Evolutionary conservation across 1,140 invertebrate species (phyloP).

Genomic region (Ceratosolen solmsi): DNA sequence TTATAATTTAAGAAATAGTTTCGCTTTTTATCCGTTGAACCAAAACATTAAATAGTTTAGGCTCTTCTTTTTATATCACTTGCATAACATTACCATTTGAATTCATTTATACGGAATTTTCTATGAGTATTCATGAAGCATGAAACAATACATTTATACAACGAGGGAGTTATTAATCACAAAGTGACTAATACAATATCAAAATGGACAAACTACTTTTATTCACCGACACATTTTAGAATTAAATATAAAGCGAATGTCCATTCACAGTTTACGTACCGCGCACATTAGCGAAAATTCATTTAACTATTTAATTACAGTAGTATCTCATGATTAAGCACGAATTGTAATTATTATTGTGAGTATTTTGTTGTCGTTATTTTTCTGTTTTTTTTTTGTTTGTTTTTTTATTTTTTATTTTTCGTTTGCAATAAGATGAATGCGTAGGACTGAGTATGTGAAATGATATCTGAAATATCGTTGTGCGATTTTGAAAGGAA

Average conservation of each 20-base stretch:
- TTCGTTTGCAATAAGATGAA: neutral
- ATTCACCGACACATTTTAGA: neutral
- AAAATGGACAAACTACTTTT: neutral
- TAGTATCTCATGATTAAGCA: neutral
- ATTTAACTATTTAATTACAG: neutral
- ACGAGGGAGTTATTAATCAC: neutral
- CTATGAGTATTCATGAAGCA: neutral
- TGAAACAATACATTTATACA: neutral
- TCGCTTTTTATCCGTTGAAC: no score
- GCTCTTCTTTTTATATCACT: no score
- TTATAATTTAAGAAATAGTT: no score
- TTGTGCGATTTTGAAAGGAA: constrained; percentile 25
- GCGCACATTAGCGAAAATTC: neutral
- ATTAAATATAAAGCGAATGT: neutral
- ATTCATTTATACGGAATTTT: neutral
- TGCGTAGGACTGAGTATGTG: neutral
- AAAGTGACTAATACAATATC: neutral
- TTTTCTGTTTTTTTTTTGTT: no score
- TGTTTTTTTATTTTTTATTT: no score
- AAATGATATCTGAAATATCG: neutral
- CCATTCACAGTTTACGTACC: no score
- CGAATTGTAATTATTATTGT: neutral
- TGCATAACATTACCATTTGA: neutral
- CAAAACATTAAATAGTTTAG: no score
- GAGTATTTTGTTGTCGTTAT: neutral